Base-by-base conservation (phyloP, 2,113 vertebrate genomes). In the Delphinapterus leucas region DNA sequence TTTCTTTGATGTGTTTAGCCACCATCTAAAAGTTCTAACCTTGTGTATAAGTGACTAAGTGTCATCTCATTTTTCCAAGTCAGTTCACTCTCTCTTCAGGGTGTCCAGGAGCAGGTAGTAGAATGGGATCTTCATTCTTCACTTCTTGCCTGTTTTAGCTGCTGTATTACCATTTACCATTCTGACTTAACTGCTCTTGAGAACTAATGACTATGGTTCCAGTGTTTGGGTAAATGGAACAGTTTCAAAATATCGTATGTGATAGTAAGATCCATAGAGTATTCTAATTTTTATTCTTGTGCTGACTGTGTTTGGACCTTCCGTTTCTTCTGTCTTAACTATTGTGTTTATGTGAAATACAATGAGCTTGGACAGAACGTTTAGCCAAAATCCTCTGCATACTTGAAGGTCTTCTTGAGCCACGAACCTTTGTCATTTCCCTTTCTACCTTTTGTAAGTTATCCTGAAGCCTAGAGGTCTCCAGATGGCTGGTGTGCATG, bases 161-260 rank as follows among this genome's bases (percentile, higher is more conserved):
- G 60, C 23, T 31, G 0, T 76, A 0, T 61, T 53, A 36, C 28
- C 44, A 0, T 23, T 67, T 21, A 3, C 13, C 13, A 33, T 9
- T n/a, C 7, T 20, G 18, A 11, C 3, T 3, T 41, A 25, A n/a
- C 21, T 1, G 33, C 8, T 55, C 33, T 49, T 18, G 73, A 87
- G 68, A 63, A 53, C 26, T 20, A 13, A 2, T 41, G 60, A 44
- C 10, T 26, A 28, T 13, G 33, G 44, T 31, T 68, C 44, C 28
- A 31, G 8, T 4, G 47, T 61, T 55, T 61, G 31, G 3, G 14
- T 80, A 44, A 47, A 11, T 38, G 31, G n/a, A 61, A 26, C 8
- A 9, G 47, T 49, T 74, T 36, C 23, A 44, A 47, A n/a, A 91
- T n/a, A 44, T 6, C 14, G 1, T 6, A 15, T 2, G 8, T 41